phyloP scores from a whole-genome alignment of 2,113 vertebrate species.

The Silurus meridionalis region DNA sequence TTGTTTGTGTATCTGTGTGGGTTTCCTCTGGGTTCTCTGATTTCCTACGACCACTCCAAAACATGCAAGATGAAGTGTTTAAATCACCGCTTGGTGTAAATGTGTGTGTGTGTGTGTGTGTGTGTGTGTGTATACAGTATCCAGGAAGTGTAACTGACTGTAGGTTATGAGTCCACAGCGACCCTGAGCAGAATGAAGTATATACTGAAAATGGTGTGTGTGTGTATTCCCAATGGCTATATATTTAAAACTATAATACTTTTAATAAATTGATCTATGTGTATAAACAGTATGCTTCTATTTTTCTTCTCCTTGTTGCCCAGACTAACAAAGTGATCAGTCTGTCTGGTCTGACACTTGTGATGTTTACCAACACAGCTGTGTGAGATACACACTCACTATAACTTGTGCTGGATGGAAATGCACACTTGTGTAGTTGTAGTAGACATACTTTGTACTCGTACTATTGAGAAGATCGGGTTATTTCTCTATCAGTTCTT shows the following conservation, averaged over 20 bases:
- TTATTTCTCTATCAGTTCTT: background rate
- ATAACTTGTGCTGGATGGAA: background rate
- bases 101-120: no score
- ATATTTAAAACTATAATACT: background rate
- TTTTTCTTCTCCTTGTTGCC: no score
- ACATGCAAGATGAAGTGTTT: background rate
- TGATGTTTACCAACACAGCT: slow-evolving; percentile 71
- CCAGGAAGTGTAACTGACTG: background rate
- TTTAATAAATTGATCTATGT: background rate
- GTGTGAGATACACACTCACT: background rate
- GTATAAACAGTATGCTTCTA: background rate
- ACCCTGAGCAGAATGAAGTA: background rate
- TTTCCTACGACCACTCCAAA: background rate
- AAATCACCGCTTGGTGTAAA: background rate
- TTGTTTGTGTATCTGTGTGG: background rate
- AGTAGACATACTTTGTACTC: background rate
- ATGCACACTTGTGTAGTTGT: background rate
- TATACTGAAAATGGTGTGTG: background rate
- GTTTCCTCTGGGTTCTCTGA: background rate
- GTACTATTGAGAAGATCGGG: no score
- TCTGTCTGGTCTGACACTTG: slow-evolving; percentile 12
- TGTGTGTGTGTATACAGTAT: background rate
- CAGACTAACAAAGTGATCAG: background rate
- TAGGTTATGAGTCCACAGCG: background rate
- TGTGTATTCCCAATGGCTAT: background rate